Percentiles rank a stretch among this genome's conserved stretches.
Evolutionary conservation across 2,113 vertebrate species (phyloP).

Genomic region (Poicephalus meyeri): DNA sequence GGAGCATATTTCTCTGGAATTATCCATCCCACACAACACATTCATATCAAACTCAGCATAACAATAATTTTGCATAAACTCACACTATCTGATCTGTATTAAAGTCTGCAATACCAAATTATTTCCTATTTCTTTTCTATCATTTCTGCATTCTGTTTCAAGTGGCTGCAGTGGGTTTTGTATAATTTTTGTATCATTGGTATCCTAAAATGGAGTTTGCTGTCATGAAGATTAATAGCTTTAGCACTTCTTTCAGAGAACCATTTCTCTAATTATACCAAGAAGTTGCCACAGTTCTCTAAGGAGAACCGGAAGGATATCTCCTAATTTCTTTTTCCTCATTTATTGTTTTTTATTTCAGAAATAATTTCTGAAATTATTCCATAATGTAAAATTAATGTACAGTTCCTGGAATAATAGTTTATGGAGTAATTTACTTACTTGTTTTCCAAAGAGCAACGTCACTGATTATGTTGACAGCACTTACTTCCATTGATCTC

Average conservation of each 20-base stretch:
- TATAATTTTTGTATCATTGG: not conserved
- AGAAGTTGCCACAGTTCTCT: not conserved
- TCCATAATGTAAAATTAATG: not conserved
- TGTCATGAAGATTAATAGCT: not conserved
- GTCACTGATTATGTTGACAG: not conserved
- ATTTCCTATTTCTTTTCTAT: not conserved
- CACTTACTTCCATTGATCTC: not conserved
- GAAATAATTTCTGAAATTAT: not conserved
- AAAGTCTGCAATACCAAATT: not conserved
- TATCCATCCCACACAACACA: not conserved
- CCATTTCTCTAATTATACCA: not conserved
- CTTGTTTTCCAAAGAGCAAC: not conserved
- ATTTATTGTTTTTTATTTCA: not conserved
- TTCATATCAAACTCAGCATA: not conserved
- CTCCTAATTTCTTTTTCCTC: not conserved
- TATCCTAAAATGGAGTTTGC: not conserved
- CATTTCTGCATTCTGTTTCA: not conserved
- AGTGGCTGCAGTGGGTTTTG: not conserved
- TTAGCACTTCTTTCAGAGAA: not conserved
- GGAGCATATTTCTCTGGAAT: not conserved
- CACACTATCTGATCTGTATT: not conserved
- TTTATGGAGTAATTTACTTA: not conserved
- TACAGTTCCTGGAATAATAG: not conserved
- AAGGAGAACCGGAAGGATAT: not conserved
- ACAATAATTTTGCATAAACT: not conserved